Base-by-base conservation (phyloP, 2,888 invertebrate genomes). In the Ochropacha duplaris region DNA sequence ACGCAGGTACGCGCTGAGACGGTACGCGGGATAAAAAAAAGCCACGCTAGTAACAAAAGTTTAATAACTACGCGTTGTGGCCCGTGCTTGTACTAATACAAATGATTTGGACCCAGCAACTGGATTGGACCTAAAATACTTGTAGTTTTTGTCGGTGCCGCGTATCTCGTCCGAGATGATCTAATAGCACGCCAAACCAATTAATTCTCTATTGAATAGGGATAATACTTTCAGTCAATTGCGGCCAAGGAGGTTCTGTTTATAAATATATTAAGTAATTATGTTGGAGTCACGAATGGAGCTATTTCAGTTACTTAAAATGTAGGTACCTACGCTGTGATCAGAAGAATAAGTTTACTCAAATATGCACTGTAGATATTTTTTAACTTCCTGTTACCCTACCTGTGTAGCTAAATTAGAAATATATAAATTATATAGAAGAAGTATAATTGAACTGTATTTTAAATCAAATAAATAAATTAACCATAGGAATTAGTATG, bases 31-130 rank as follows among this genome's bases (percentile, higher is more conserved):
- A 64, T 66, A 64, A 75, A 72, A 80, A 87, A 86, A 88, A 84
- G 78, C 78, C 80, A 83, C 84, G 84, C 85, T 85, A 89, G 87
- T 86, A 86, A 90, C 87, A 82, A 88, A 87, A 86, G 79, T 85
- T 87, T 87, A 84, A 85, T 87, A 87, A 86, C 78, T 80, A 83
- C 79, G 78, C 76, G 86, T 85, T 85, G 84, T 87, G 78, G 69
- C 71, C 69, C 71, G 76, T 72, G 73, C 72, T 74, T 70, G 71
- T 72, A 72, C 74, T 71, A 72, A 79, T 70, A 71, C 70, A 68
- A 69, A 73, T 72, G 49, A 49, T 49, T 55, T 26, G 49, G n/a
- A 49, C 49, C 49, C n/a, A 65, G 66, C 67, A 72, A 72, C 71
- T 60, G 66, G 69, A 70, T 70, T 70, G 70, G 66, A 66, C 69